A percentile compares a stretch with the other conserved stretches of the same genome.
Evolutionary conservation across 2,797 vertebrate species (phyloP).

Genomic region (Gila robusta): DNA sequence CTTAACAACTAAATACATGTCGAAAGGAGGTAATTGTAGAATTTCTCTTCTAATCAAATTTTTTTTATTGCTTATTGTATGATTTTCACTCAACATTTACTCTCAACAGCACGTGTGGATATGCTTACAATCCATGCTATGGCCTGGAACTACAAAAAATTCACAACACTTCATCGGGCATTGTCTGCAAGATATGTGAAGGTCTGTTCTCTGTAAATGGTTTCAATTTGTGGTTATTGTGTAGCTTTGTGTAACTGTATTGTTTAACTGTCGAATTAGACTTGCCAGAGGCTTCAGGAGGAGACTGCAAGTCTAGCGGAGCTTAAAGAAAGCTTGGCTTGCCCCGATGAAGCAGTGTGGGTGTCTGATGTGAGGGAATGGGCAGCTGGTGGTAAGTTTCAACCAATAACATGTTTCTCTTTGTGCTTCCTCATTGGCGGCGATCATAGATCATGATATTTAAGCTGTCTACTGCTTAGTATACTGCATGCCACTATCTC

Average conservation of each 20-base stretch:
- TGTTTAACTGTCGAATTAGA: not conserved
- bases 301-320: not conserved
- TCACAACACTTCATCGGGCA: not conserved
- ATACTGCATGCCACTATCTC: slow-evolving; percentile 1
- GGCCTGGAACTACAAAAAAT: slow-evolving; percentile 43
- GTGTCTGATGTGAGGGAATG: slow-evolving; percentile 2
- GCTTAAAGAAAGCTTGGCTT: not conserved
- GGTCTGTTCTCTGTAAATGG: slow-evolving; percentile 6
- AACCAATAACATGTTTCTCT: not conserved
- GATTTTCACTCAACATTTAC: slow-evolving; percentile 3
- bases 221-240: not conserved
- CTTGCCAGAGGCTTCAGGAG: not conserved
- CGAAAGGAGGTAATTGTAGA: slow-evolving; percentile 8
- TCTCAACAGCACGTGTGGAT: slow-evolving; percentile 40
- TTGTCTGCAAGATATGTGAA: slow-evolving; percentile 14
- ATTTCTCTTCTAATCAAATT: slow-evolving; percentile 15
- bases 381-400: slow-evolving; percentile 1
- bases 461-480: not conserved
- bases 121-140: slow-evolving; percentile 50
- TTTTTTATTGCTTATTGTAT: slow-evolving; percentile 19
- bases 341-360: slow-evolving; percentile 4
- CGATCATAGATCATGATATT: not conserved
- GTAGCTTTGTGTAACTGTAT: slow-evolving; percentile 8
- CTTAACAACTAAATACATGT: slow-evolving; percentile 47
- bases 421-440: not conserved